These are phyloP conservation scores for Oxyura jamaicensis DNA, from an alignment of 2,113 vertebrate genomes.

Conservation along the genomic window DNA sequence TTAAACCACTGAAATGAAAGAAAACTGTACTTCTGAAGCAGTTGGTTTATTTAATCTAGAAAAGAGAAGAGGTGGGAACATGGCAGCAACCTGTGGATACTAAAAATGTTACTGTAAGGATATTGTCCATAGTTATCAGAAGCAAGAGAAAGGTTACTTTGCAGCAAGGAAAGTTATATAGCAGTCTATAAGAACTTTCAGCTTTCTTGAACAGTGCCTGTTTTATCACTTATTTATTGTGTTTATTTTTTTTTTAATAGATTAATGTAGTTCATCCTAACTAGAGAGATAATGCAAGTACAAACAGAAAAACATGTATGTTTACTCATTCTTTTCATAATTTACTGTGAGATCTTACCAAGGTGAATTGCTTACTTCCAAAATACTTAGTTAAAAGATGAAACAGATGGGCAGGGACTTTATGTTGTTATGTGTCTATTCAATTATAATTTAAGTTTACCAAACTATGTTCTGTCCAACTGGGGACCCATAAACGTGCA, in stretches of 20 bases:
- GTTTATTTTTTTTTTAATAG: background rate
- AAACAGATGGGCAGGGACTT: conserved; percentile 36
- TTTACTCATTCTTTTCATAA: background rate
- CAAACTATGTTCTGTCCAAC: background rate
- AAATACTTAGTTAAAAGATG: conserved; percentile 49
- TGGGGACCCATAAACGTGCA: background rate
- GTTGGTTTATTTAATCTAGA: background rate
- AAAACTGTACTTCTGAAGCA: background rate
- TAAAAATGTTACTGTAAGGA: background rate
- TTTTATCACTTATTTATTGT: background rate
- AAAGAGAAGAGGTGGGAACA: background rate
- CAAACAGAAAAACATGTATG: background rate
- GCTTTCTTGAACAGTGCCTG: background rate
- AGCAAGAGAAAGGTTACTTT: background rate
- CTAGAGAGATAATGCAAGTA: background rate
- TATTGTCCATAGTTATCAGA: background rate
- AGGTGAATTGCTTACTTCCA: conserved; percentile 40
- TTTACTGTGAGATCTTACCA: background rate
- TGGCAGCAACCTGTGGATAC: background rate
- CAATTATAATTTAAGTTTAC: conserved; percentile 39
- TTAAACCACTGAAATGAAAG: background rate
- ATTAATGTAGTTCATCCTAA: background rate
- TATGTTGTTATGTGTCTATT: conserved; percentile 8
- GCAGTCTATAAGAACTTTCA: background rate
- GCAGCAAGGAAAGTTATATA: background rate